Conservation (phyloP, 2,888 invertebrate species). For the Leptogaster cylindrica region DNA sequence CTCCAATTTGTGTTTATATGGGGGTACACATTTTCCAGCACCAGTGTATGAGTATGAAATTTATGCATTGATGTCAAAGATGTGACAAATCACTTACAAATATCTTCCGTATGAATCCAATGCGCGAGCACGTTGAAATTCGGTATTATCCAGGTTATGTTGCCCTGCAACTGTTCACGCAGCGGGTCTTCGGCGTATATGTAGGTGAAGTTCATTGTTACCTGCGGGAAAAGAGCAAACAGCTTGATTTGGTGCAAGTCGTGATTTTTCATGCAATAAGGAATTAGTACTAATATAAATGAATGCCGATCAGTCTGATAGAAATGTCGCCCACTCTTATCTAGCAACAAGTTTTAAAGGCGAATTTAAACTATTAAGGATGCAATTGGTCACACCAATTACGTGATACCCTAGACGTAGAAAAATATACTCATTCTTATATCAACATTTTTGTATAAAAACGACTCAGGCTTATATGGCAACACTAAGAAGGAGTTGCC, state of each 20-base stretch:
- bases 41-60: constrained; percentile 36
- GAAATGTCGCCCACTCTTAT: no score
- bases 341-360: no score
- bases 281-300: no score
- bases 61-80: constrained; percentile 48
- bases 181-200: constrained; percentile 84
- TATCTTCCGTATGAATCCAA: constrained; percentile 85
- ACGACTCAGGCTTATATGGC: no score
- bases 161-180: constrained; percentile 79
- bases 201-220: constrained; percentile 89
- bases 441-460: no score
- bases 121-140: constrained; percentile 77
- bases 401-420: no score
- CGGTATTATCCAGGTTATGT: constrained; percentile 85
- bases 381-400: no score
- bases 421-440: no score
- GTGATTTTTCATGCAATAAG: constrained; percentile 24
- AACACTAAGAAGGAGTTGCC: no score
- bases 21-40: constrained; percentile 1
- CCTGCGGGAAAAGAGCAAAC: constrained; percentile 60
- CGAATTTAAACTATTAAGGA: no score
- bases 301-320: no score
- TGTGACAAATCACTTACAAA: constrained; percentile 67
- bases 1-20: not conserved
- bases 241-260: constrained; percentile 7